A percentile compares a stretch with the other conserved stretches of the same genome.
These are phyloP conservation scores for Fratercula arctica DNA, from an alignment of 2,797 vertebrate species.

Conservation along the genomic window DNA sequence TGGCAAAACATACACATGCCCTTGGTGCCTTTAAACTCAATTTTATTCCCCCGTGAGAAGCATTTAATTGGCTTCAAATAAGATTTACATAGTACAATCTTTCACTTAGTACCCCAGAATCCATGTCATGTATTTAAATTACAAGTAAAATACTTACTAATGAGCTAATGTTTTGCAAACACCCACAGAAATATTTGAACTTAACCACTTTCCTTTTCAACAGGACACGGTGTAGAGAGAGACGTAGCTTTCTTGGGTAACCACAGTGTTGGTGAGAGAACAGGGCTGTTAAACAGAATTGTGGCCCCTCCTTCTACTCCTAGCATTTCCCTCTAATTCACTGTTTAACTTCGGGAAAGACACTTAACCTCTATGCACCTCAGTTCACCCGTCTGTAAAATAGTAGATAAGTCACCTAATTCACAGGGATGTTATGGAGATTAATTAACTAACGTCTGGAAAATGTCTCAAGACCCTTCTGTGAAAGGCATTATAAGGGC, in stretches of 20 bases:
- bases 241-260: not conserved
- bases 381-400: slow-evolving; percentile 41
- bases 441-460: slow-evolving; percentile 66
- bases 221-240: not conserved
- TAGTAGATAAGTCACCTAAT: slow-evolving; percentile 68
- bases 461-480: slow-evolving; percentile 54
- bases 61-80: slow-evolving; percentile 41
- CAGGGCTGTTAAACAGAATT: not conserved
- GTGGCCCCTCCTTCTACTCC: not conserved
- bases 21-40: slow-evolving; percentile 5
- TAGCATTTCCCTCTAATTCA: slow-evolving; percentile 30
- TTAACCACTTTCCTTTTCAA: not conserved
- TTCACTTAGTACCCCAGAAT: not conserved
- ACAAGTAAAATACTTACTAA: slow-evolving; percentile 22
- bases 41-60: not conserved
- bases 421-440: slow-evolving; percentile 65
- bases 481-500: slow-evolving; percentile 60
- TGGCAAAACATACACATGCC: not conserved
- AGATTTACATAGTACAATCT: not conserved
- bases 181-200: not conserved
- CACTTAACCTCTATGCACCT: slow-evolving; percentile 51
- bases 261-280: not conserved
- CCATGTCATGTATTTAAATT: not conserved
- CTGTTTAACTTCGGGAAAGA: slow-evolving; percentile 28
- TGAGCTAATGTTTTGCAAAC: slow-evolving; percentile 15